Conservation (phyloP, 1,140 invertebrate species). For the Himalopsyche phryganea region DNA sequence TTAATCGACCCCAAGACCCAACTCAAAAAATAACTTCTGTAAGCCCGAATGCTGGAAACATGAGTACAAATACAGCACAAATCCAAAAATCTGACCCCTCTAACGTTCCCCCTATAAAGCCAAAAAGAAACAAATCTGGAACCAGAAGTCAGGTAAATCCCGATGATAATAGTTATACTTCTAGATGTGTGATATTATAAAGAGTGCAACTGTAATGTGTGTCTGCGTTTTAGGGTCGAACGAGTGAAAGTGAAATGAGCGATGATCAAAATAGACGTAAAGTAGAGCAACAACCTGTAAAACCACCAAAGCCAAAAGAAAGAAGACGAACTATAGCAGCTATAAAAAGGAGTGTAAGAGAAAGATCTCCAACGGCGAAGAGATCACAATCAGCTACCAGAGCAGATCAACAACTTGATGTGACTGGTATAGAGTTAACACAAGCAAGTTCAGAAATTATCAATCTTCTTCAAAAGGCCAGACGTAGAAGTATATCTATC, state of each 20-base stretch:
- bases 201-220: slow-evolving; percentile 9
- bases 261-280: slow-evolving; percentile 42
- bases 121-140: slow-evolving; percentile 50
- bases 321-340: slow-evolving; percentile 32
- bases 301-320: slow-evolving; percentile 40
- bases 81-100: slow-evolving; percentile 37
- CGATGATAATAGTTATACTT: slow-evolving; percentile 8
- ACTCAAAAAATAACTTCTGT: slow-evolving; percentile 34
- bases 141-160: slow-evolving; percentile 47
- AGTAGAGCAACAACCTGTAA: slow-evolving; percentile 33
- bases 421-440: slow-evolving; percentile 46
- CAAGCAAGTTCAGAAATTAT: slow-evolving; percentile 50
- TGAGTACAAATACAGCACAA: too few species aligned
- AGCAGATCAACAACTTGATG: slow-evolving; percentile 41
- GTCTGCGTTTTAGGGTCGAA: slow-evolving; percentile 47
- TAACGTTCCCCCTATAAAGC: slow-evolving; percentile 48
- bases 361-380: slow-evolving; percentile 44
- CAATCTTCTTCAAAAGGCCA: slow-evolving; percentile 50
- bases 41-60: slow-evolving; percentile 14
- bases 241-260: slow-evolving; percentile 56
- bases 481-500: slow-evolving; percentile 49
- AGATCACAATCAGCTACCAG: slow-evolving; percentile 46
- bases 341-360: slow-evolving; percentile 27
- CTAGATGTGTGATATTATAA: slow-evolving; percentile 30
- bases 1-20: slow-evolving; percentile 29